phyloP scores from a whole-genome alignment of 2,888 invertebrate genomes.

The Saturnia pavonia region DNA sequence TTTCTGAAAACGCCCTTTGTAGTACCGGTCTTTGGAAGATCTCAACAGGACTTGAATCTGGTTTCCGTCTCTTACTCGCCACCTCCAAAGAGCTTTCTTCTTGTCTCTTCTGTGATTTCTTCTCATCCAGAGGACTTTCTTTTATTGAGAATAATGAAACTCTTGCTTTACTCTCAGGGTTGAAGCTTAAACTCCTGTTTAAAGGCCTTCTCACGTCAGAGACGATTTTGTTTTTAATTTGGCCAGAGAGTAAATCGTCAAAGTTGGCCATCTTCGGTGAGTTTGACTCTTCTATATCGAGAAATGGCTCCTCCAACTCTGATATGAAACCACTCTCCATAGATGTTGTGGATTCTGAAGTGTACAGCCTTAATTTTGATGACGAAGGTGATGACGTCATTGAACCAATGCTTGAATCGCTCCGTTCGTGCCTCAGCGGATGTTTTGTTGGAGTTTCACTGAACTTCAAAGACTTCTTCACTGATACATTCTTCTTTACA shows the following conservation, averaged over 20 bases:
- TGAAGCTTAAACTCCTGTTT: constrained; percentile 62
- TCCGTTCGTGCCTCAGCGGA: constrained; percentile 52
- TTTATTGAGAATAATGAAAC: constrained; percentile 56
- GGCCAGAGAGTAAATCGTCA: constrained; percentile 61
- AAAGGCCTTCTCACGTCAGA: constrained; percentile 34
- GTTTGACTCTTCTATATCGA: constrained; percentile 68
- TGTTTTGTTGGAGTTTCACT: constrained; percentile 58
- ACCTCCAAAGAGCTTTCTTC: constrained; percentile 51
- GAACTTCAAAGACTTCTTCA: constrained; percentile 70
- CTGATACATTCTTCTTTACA: constrained; percentile 50
- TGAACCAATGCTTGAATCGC: constrained; percentile 64
- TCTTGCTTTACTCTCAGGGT: constrained; percentile 54
- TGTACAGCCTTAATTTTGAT: constrained; percentile 50
- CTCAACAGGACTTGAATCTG: constrained; percentile 39
- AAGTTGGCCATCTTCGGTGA: constrained; percentile 71
- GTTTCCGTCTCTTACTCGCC: constrained; percentile 63
- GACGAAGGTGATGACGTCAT: constrained; percentile 55
- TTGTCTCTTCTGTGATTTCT: constrained; percentile 81
- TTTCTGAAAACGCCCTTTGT: constrained; percentile 87
- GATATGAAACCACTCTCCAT: constrained; percentile 77
- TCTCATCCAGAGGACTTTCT: constrained; percentile 55
- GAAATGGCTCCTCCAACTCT: constrained; percentile 68
- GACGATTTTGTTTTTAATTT: constrained; percentile 57
- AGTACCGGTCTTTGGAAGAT: constrained; percentile 62
- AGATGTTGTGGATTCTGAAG: constrained; percentile 65